These are phyloP conservation scores for Jaculus jaculus DNA, from an alignment of 2,113 vertebrate genomes.

Conservation along the genomic window DNA sequence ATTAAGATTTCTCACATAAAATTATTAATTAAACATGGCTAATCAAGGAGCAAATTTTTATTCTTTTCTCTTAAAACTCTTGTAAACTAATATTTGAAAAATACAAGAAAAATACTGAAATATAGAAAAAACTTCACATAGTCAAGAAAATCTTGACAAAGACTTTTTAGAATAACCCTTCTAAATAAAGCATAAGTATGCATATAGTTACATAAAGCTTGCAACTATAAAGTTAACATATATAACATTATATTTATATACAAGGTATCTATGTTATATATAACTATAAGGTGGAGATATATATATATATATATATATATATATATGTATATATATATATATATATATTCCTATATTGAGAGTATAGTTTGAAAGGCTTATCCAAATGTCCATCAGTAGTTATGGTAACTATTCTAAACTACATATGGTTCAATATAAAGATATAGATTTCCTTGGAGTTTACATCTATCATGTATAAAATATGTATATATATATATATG, in stretches of 20 bases:
- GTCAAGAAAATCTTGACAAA: background rate
- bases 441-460: background rate
- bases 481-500: background rate
- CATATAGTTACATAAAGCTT: background rate
- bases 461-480: background rate
- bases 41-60: background rate
- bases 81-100: background rate
- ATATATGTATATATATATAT: no score
- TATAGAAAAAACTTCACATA: background rate
- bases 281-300: no score
- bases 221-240: background rate
- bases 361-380: background rate
- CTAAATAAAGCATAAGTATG: background rate
- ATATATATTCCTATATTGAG: background rate
- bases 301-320: no score
- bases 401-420: background rate
- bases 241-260: background rate
- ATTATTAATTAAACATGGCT: no score
- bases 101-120: background rate
- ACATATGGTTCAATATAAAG: background rate
- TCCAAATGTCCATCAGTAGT: background rate
- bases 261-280: no score
- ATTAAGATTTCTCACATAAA: no score
- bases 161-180: background rate
- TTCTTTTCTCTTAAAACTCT: background rate